A percentile compares a stretch with the other conserved stretches of the same genome.
Conservation (phyloP, 2,113 vertebrate genomes). For the Campylomormyrus tamandua region DNA sequence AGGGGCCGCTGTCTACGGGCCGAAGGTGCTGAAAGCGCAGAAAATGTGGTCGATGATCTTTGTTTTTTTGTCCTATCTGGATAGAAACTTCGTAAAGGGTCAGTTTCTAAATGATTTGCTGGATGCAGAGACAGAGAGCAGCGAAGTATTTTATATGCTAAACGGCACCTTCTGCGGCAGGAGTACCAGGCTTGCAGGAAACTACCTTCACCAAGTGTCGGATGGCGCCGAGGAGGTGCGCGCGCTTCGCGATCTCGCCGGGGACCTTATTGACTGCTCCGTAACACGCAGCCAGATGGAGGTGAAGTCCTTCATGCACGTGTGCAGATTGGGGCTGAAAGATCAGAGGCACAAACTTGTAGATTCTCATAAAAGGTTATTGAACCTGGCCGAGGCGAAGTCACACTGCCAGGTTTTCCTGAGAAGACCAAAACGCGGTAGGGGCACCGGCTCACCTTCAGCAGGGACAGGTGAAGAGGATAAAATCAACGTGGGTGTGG, state of each 20-base stretch:
- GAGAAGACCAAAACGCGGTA: slow-evolving; percentile 20
- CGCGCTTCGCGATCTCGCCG: slow-evolving; percentile 40
- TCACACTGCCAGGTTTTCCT: slow-evolving; percentile 43
- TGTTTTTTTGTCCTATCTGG: slow-evolving; percentile 59
- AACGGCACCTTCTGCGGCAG: slow-evolving; percentile 52
- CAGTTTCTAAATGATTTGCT: slow-evolving; percentile 36
- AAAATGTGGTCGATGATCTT: slow-evolving; percentile 65
- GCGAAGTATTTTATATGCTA: slow-evolving; percentile 45
- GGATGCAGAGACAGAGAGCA: slow-evolving; percentile 47
- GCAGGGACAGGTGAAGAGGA: not conserved
- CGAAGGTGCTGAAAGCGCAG: slow-evolving; percentile 65
- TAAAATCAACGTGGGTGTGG: not conserved
- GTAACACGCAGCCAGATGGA: slow-evolving; percentile 38
- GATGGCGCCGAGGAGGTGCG: slow-evolving; percentile 54
- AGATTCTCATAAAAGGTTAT: slow-evolving; percentile 34
- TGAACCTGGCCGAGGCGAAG: slow-evolving; percentile 45
- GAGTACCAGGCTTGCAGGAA: slow-evolving; percentile 29
- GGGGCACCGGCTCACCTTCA: not conserved
- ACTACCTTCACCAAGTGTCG: slow-evolving; percentile 51
- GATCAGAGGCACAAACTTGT: slow-evolving; percentile 22
- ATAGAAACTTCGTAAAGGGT: slow-evolving; percentile 52
- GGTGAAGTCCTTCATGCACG: slow-evolving; percentile 52
- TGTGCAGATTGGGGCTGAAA: slow-evolving; percentile 42
- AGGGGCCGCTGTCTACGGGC: slow-evolving; percentile 59
- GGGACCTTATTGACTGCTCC: slow-evolving; percentile 48